A percentile compares a stretch with the other conserved stretches of the same genome.
phyloP scores from a whole-genome alignment of 2,113 vertebrate genomes.

The Ptilonorhynchus violaceus region DNA sequence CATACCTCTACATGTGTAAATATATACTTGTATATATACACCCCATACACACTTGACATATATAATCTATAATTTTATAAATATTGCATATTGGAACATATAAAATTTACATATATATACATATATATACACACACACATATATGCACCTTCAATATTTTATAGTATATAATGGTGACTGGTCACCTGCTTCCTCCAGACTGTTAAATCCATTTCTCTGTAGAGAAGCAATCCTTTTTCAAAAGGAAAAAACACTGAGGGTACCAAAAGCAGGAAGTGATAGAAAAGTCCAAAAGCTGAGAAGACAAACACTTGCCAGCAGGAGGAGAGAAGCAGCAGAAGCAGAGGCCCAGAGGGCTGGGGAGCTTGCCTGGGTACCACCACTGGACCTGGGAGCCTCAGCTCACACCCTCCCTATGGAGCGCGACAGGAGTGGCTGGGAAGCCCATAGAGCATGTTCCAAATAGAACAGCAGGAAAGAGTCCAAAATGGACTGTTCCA shows the following conservation, averaged over 20 bases:
- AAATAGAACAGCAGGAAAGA: background rate
- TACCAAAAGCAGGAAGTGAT: background rate
- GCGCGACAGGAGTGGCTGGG: accelerated
- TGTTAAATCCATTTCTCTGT: background rate
- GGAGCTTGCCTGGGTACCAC: accelerated
- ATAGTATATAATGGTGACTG: background rate
- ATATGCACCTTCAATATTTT: background rate
- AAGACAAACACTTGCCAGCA: background rate
- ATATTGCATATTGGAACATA: background rate
- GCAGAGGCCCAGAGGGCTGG: background rate
- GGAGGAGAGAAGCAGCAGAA: background rate
- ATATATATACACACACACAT: background rate
- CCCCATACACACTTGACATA: background rate
- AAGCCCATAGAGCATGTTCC: background rate
- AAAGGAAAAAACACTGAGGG: background rate
- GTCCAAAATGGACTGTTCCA: background rate
- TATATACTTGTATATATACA: background rate
- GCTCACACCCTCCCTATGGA: accelerated
- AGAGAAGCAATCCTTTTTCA: background rate
- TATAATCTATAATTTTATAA: background rate
- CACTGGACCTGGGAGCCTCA: background rate
- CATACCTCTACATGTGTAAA: too few relatives aligned
- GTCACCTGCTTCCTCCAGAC: background rate
- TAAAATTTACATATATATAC: background rate
- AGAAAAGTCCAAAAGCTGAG: background rate